Evolutionary conservation across 1,140 invertebrate genomes (phyloP).

Genomic region (Drosophila leontia): DNA sequence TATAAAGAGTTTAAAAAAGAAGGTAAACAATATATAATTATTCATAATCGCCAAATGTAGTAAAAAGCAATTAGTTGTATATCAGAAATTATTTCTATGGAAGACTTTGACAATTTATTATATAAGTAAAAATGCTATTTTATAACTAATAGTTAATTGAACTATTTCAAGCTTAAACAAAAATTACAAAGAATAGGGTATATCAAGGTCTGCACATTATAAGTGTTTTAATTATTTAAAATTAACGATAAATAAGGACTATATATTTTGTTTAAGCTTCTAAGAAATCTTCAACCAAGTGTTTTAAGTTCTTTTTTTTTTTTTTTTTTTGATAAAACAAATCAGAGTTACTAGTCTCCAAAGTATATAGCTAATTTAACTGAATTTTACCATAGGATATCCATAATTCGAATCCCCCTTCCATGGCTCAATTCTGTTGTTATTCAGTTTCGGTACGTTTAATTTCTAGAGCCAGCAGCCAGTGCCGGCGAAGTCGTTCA

Average conservation of each 20-base stretch:
- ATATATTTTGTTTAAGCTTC: too few relatives aligned
- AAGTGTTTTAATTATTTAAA: too few relatives aligned
- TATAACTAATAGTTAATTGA: too few relatives aligned
- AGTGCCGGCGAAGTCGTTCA: conserved; percentile 63
- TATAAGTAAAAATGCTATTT: background rate
- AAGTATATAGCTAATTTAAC: background rate
- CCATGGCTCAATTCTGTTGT: conserved; percentile 13
- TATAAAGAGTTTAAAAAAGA: background rate
- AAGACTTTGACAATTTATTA: background rate
- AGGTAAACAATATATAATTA: background rate
- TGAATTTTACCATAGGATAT: conserved; percentile 3
- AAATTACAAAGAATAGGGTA: too few relatives aligned
- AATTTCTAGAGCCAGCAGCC: conserved; percentile 57
- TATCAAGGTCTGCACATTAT: too few relatives aligned
- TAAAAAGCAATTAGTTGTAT: background rate
- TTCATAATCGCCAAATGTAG: background rate
- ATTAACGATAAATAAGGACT: too few relatives aligned
- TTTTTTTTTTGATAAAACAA: too few relatives aligned
- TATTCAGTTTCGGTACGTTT: conserved; percentile 55
- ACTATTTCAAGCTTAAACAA: too few relatives aligned
- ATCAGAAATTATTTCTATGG: background rate
- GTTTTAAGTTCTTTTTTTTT: too few relatives aligned
- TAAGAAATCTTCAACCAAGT: too few relatives aligned
- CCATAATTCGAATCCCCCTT: conserved; percentile 1
- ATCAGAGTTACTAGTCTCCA: too few relatives aligned